Conservation (phyloP, 2,797 vertebrate genomes). For the Etheostoma nigrum region DNA sequence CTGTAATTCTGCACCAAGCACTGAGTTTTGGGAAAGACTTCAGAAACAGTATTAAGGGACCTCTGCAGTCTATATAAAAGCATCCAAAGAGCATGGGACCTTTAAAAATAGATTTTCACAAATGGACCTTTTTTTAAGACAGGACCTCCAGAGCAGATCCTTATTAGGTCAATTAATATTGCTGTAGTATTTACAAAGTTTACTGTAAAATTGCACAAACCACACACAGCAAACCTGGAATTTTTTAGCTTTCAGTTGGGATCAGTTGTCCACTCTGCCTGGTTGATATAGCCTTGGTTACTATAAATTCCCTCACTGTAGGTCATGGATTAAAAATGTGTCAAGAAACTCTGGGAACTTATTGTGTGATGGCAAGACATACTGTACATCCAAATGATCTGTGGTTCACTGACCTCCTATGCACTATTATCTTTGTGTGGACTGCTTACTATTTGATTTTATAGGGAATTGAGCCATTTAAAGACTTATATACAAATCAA, state of each 20-base stretch:
- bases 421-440: too few species aligned
- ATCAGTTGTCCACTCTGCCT: too few species aligned
- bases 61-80: too few species aligned
- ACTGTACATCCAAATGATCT: not conserved
- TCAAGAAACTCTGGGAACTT: not conserved
- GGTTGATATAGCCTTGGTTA: too few species aligned
- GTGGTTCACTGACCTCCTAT: not conserved
- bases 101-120: not conserved
- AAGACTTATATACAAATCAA: not conserved
- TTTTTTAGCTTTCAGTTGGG: not conserved
- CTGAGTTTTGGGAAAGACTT: too few species aligned
- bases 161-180: not conserved
- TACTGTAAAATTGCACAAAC: too few species aligned
- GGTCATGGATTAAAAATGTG: not conserved
- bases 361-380: not conserved
- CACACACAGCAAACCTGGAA: not conserved
- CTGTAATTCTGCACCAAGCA: too few species aligned
- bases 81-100: too few species aligned
- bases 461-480: not conserved
- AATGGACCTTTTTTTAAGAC: not conserved
- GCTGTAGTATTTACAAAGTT: too few species aligned
- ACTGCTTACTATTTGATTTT: not conserved
- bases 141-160: not conserved
- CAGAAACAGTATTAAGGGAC: too few species aligned
- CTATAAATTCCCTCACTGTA: too few species aligned